Percentiles rank a stretch among this genome's conserved stretches.
phyloP scores from a whole-genome alignment of 92 coral and sea anemone species.

The Epizoanthus fatuus region DNA sequence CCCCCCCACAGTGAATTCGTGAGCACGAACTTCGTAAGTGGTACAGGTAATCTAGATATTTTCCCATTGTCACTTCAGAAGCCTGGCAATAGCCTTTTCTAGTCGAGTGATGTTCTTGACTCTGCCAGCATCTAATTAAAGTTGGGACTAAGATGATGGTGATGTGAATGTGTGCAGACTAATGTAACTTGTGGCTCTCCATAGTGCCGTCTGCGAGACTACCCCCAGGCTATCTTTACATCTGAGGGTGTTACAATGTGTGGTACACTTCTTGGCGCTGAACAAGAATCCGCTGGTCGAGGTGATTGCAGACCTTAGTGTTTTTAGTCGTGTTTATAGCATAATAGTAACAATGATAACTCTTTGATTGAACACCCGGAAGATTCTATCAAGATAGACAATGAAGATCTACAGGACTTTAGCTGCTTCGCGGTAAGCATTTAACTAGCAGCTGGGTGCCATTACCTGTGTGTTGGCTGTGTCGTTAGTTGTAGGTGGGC shows the following conservation, averaged over 20 bases:
- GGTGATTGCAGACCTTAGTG: slow-evolving; percentile 47
- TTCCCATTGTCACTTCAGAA: background rate
- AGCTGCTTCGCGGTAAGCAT: no score
- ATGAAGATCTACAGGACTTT: no score
- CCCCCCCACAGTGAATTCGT: no score
- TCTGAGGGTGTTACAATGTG: slow-evolving; percentile 80
- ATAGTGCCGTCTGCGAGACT: slow-evolving; percentile 92
- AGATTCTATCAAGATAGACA: no score
- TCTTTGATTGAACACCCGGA: no score
- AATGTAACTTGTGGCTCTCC: background rate
- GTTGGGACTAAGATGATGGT: background rate
- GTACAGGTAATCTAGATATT: no score
- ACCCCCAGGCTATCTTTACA: slow-evolving; percentile 92
- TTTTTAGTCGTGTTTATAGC: background rate
- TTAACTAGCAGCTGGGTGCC: no score
- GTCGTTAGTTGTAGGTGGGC: no score
- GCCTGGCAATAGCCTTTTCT: background rate
- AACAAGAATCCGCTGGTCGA: slow-evolving; percentile 87
- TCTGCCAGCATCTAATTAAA: background rate
- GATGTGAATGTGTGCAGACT: background rate
- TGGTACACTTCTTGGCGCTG: slow-evolving; percentile 96
- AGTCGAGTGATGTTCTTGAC: background rate
- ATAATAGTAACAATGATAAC: no score
- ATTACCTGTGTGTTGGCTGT: no score
- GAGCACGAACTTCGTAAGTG: no score